Conservation (phyloP, 2,888 invertebrate genomes). For the Platypus cylindrus region DNA sequence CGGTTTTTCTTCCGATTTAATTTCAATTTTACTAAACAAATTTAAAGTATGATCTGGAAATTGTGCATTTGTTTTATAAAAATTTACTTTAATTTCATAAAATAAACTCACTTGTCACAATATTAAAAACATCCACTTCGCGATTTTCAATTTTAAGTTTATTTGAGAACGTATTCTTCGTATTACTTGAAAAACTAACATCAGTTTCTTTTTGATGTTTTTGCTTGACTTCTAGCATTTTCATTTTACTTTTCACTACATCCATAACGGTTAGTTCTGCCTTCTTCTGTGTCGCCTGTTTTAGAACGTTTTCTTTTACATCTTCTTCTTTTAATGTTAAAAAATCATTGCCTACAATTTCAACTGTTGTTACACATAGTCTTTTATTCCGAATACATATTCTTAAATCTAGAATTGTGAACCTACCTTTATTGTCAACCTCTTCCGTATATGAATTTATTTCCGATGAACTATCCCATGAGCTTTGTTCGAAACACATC, state of each 20-base stretch:
- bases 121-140: slow-evolving; percentile 8
- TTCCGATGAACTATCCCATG: slow-evolving; percentile 33
- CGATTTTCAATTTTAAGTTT: slow-evolving; percentile 27
- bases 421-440: slow-evolving; percentile 51
- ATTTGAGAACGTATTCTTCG: slow-evolving; percentile 33
- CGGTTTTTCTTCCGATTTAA: slow-evolving; percentile 29
- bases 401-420: slow-evolving; percentile 13
- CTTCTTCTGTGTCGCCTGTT: slow-evolving; percentile 1
- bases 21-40: slow-evolving; percentile 25
- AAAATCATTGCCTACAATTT: slow-evolving; percentile 3
- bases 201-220: slow-evolving; percentile 25
- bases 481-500: slow-evolving; percentile 11
- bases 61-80: background rate
- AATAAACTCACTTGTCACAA: slow-evolving; percentile 6
- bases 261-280: slow-evolving; percentile 21
- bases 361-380: background rate
- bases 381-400: slow-evolving; percentile 2
- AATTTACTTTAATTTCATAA: background rate
- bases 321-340: slow-evolving; percentile 10
- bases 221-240: slow-evolving; percentile 28
- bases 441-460: slow-evolving; percentile 51
- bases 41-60: background rate
- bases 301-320: slow-evolving; percentile 4
- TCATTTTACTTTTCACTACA: slow-evolving; percentile 26
- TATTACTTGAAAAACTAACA: slow-evolving; percentile 28